phyloP scores from a whole-genome alignment of 53 echinoderm and acorn worm species.

The Antedon mediterranea region DNA sequence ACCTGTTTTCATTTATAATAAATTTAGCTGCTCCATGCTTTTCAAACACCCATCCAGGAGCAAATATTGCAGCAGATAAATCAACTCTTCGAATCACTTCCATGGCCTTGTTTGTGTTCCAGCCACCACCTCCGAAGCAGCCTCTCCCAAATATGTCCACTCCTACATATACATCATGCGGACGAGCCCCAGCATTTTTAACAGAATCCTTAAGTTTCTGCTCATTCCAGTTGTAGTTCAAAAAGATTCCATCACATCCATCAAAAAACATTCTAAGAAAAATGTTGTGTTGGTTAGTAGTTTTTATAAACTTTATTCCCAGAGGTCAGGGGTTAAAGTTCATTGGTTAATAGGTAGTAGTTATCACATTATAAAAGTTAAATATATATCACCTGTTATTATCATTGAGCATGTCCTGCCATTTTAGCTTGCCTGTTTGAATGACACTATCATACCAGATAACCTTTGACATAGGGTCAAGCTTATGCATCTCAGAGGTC shows the following conservation, averaged over 20 bases:
- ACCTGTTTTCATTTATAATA: conserved; percentile 66
- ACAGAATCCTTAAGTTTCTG: conserved; percentile 44
- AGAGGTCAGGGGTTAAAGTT: no score
- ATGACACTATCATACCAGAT: conserved; percentile 99
- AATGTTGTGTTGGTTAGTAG: not conserved
- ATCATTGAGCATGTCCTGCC: conserved; percentile 95
- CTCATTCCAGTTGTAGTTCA: conserved; percentile 90
- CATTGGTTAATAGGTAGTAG: no score
- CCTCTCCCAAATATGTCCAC: conserved; percentile 93
- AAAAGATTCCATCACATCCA: conserved; percentile 76
- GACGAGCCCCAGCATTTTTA: conserved; percentile 36
- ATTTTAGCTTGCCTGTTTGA: conserved; percentile 60
- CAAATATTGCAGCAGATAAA: conserved; percentile 89
- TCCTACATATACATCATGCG: conserved; percentile 76
- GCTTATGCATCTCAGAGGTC: conserved; percentile 53
- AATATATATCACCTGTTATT: conserved; percentile 47
- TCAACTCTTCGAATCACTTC: conserved; percentile 45
- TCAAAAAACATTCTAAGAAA: conserved; percentile 76
- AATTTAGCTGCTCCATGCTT: conserved; percentile 45
- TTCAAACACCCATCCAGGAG: conserved; percentile 91
- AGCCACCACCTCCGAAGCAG: conserved; percentile 91
- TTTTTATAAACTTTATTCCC: no score
- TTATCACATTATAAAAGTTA: no score
- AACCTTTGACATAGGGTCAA: conserved; percentile 66
- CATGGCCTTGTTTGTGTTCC: conserved; percentile 90